Base-by-base conservation (phyloP, 2,888 invertebrate genomes). In the Agonopterix heracliana region DNA sequence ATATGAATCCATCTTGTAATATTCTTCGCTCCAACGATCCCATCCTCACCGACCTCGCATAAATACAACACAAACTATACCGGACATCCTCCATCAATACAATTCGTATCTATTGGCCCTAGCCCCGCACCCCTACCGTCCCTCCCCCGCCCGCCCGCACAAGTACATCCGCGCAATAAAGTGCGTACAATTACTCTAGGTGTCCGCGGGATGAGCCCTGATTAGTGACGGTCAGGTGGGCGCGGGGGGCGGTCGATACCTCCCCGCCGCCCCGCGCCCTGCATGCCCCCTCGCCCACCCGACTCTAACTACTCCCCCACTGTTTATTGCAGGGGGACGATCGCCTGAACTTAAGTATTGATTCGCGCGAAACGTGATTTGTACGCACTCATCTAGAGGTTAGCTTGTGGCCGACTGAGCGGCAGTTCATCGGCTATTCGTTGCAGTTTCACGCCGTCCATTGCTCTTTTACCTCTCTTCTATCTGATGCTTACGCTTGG, bases 291-390 rank as follows among this genome's bases (percentile, higher is more conserved):
- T 74, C 74, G 12, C 59, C 64, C 57, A 66, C 57, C 64, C 59
- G 66, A 56, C 59, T 74, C 81, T 79, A 66, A 78, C 77, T 78
- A 76, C 76, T 73, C 71, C 78, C 78, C 78, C 77, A 75, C 78
- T 78, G 81, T 81, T 81, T 82, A 83, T 81, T 80, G 80, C 84
- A 81, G 84, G 86, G 85, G 83, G 86, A 74, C 81, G 83, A 85
- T 85, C 84, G 86, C 84, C 86, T 84, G 71, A 86, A 87, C 87
- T 88, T 87, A 86, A 87, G 88, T 88, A 88, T 88, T 88, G 88
- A 88, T 88, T 88, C 88, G 86, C 87, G 85, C 86, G 83, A 86
- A 88, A 86, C 87, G 86, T 88, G 88, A 88, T 88, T 88, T 88
- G 87, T 88, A 86, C 87, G 85, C 86, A 85, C 82, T 88, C 85